phyloP scores from a whole-genome alignment of 2,888 invertebrate genomes.

The Zygogramma bicolorata region DNA sequence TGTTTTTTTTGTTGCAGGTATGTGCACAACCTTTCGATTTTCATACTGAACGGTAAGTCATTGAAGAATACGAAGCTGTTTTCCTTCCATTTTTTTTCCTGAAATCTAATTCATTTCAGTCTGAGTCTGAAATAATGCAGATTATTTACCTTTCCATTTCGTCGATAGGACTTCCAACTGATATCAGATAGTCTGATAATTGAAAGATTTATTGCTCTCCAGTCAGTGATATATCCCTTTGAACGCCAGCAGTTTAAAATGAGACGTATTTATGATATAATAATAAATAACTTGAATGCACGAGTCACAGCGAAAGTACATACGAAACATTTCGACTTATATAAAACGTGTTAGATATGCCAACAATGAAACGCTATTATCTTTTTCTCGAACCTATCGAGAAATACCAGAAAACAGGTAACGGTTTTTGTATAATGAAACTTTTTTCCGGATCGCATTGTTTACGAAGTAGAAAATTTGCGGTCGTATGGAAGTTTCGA shows the following conservation, averaged over 20 bases:
- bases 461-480: conserved; percentile 10
- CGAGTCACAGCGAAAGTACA: background rate
- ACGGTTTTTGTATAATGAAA: background rate
- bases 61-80: no score
- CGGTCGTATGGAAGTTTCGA: background rate
- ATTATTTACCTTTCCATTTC: no score
- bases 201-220: background rate
- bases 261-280: background rate
- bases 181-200: background rate
- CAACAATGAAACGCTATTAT: background rate
- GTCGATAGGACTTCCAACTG: no score
- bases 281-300: background rate
- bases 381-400: background rate
- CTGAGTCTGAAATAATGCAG: no score
- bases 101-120: no score
- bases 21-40: background rate
- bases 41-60: background rate
- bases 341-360: background rate
- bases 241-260: background rate
- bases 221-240: background rate
- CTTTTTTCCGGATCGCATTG: background rate
- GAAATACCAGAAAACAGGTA: background rate
- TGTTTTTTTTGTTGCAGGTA: conserved; percentile 3
- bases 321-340: background rate
- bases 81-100: no score